phyloP scores from a whole-genome alignment of 2,113 vertebrate genomes.

The Chamaea fasciata region DNA sequence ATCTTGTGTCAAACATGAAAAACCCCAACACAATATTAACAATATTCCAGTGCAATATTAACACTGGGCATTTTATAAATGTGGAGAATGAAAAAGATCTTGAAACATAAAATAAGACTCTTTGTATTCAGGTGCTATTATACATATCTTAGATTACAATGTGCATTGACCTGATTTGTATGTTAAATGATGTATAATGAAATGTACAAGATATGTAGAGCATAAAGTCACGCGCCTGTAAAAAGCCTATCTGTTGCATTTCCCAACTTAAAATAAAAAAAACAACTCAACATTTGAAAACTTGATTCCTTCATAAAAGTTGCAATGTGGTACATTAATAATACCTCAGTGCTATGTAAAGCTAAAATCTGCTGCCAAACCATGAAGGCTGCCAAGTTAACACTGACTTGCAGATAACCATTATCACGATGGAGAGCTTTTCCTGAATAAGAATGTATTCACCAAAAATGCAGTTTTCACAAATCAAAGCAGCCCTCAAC shows the following conservation, averaged over 20 bases:
- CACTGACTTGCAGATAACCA: not conserved
- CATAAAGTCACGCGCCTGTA: not conserved
- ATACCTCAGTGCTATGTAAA: not conserved
- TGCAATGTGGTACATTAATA: not conserved
- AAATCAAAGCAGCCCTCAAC: constrained; percentile 10
- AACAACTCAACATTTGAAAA: not conserved
- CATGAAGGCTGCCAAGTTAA: not conserved
- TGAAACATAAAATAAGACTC: not conserved
- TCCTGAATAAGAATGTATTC: not conserved
- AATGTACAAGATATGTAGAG: not conserved
- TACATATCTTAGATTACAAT: not conserved
- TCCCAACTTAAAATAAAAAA: not conserved
- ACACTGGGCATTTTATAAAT: not conserved
- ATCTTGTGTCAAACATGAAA: not conserved
- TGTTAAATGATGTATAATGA: not conserved
- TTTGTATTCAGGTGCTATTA: not conserved
- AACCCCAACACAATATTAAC: not conserved
- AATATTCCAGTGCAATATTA: not conserved
- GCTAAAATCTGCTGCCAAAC: not conserved
- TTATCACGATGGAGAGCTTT: not conserved
- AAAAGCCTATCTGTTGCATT: not conserved
- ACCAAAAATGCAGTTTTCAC: not conserved
- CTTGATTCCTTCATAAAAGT: not conserved
- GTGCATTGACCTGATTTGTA: not conserved
- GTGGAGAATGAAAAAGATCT: not conserved